Evolutionary conservation across 2,113 vertebrate species (phyloP).

Genomic region (Sander vitreus): DNA sequence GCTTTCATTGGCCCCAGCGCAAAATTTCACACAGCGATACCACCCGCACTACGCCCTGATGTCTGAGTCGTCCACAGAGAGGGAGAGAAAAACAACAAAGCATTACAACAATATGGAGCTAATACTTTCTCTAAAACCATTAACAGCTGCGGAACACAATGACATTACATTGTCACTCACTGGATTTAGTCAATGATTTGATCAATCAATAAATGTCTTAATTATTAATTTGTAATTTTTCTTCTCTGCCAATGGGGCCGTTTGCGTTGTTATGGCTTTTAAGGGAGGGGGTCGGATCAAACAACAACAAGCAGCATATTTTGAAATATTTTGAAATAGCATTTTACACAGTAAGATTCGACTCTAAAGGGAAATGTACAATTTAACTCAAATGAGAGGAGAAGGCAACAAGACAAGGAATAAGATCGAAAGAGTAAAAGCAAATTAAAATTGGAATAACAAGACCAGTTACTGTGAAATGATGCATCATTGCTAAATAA

Average conservation of each 20-base stretch:
- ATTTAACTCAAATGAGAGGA: neutral
- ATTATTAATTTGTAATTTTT: conserved; percentile 51
- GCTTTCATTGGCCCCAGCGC: conserved; percentile 50
- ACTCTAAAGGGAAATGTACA: neutral
- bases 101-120: conserved; percentile 16
- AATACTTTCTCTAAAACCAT: conserved; percentile 42
- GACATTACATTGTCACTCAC: conserved; percentile 54
- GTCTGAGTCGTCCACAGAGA: conserved; percentile 34
- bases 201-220: conserved; percentile 68
- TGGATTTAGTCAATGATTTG: conserved; percentile 45
- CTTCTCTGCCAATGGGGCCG: neutral
- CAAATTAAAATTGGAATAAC: neutral
- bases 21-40: conserved; percentile 34
- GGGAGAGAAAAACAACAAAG: conserved; percentile 39
- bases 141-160: conserved; percentile 52
- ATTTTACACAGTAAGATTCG: neutral
- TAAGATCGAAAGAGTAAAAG: neutral
- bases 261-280: conserved; percentile 29
- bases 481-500: neutral
- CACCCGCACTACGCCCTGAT: conserved; percentile 16
- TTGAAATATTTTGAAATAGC: neutral
- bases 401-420: neutral
- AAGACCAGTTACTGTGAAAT: neutral
- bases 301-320: neutral
- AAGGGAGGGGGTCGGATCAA: neutral